These are phyloP conservation scores for Oreonectes daqikongensis DNA, from an alignment of 2,797 vertebrate species.

Conservation along the genomic window DNA sequence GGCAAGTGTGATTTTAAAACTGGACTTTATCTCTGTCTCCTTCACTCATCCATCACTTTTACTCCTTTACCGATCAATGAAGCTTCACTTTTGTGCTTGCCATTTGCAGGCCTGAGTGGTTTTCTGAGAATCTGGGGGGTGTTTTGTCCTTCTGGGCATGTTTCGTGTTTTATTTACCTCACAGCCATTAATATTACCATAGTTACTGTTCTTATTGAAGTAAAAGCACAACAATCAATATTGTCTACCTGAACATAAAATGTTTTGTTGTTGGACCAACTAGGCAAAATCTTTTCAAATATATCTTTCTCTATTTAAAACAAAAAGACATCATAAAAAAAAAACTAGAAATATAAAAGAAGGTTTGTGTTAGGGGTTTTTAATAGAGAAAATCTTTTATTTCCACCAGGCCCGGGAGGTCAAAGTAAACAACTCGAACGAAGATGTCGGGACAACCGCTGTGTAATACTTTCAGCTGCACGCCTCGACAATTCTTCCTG, in stretches of 20 bases:
- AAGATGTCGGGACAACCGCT: constrained; percentile 50
- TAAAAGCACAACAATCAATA: neutral
- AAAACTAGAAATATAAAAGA: constrained; percentile 64
- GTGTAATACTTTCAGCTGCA: constrained; percentile 59
- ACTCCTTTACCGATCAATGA: constrained; percentile 27
- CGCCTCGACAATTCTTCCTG: constrained; percentile 63
- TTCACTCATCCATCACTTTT: constrained; percentile 28
- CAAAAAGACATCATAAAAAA: constrained; percentile 69
- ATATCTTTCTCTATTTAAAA: too few relatives aligned
- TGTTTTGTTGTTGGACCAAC: too few relatives aligned
- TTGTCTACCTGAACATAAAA: too few relatives aligned
- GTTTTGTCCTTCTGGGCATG: neutral
- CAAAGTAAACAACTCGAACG: constrained; percentile 66
- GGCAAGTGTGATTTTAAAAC: constrained; percentile 63
- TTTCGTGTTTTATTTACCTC: neutral
- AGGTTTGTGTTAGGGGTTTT: constrained; percentile 67
- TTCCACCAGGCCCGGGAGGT: constrained; percentile 62
- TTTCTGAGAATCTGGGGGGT: neutral
- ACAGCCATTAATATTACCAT: neutral
- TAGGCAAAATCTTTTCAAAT: neutral
- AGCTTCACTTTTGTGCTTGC: constrained; percentile 13
- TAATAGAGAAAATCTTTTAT: constrained; percentile 64
- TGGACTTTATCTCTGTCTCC: neutral
- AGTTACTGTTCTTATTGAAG: neutral
- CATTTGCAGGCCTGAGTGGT: neutral